Base-by-base conservation (phyloP, 2,888 invertebrate species). In the Acholoe squamosa region DNA sequence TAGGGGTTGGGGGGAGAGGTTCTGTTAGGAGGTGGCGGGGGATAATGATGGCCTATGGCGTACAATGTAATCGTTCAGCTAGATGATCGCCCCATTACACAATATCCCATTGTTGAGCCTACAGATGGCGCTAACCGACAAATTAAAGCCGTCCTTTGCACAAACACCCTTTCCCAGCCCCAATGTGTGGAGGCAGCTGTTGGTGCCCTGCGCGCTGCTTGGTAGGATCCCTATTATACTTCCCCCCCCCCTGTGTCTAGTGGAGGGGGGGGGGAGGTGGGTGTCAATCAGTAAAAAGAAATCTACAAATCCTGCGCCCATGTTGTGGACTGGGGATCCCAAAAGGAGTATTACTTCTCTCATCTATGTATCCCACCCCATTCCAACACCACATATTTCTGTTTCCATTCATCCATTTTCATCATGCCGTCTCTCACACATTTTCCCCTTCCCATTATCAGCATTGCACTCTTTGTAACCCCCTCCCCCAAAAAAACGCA, bases 11-110 rank as follows among this genome's bases (percentile, higher is more conserved):
- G 12, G 67, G 67, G 67, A 25, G 14, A 19, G 71, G 28, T 71
- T 7, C 71, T n/a, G 25, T 25, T 25, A 28, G 28, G 31, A 1
- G 71, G 71, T 14, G 31, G 71, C 71, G 1, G 71, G 71, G 71
- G 31, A 71, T 22, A 28, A 22, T n/a, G n/a, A n/a, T 14, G 61
- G 61, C 3, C 61, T 61, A 19, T 19, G 61, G 61, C 22, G n/a
- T n/a, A 61, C 61, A 61, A 19, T n/a, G 61, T 61, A 43, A 43
- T 61, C 61, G 61, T n/a, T 61, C 61, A n/a, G 61, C 61, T n/a
- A 61, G 61, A 61, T 61, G 61, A 61, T 61, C 61, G 14, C 61
- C 19, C 61, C 61, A 61, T 61, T 61, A 61, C 19, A 61, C 61
- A 61, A 61, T 61, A n/a, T 61, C 61, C 61, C 28, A 71, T 71